Percentiles rank a stretch among this genome's conserved stretches.
Conservation (phyloP, 2,888 invertebrate species). For the Epicampocera succincta region DNA sequence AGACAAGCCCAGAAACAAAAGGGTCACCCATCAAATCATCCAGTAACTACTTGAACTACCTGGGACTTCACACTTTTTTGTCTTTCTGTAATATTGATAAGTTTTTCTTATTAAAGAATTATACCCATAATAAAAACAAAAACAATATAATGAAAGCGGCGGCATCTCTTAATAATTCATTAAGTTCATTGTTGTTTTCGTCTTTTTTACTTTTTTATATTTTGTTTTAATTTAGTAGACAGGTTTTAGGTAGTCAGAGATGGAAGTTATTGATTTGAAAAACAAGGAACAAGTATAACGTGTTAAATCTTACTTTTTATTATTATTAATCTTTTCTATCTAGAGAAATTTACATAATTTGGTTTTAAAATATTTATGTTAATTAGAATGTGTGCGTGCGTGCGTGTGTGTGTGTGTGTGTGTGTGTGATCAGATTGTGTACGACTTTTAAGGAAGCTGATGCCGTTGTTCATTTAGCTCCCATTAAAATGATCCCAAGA, state of each 20-base stretch:
- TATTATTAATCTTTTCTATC: conserved; percentile 38
- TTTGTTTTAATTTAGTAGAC: conserved; percentile 53
- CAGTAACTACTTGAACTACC: conserved; percentile 68
- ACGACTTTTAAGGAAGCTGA: conserved; percentile 46
- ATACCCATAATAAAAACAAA: conserved; percentile 37
- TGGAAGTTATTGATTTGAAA: conserved; percentile 2
- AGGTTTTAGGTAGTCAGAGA: conserved; percentile 45
- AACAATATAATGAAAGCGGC: conserved; percentile 41
- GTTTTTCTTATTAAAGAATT: conserved; percentile 19
- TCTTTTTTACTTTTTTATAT: too few species aligned
- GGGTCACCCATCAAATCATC: conserved; percentile 59
- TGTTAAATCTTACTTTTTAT: conserved; percentile 26
- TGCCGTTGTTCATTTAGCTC: conserved; percentile 71
- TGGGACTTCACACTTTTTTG: conserved; percentile 72
- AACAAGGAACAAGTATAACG: not conserved
- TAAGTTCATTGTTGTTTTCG: conserved; percentile 61
- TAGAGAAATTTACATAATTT: conserved; percentile 78
- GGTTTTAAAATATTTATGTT: conserved; percentile 60
- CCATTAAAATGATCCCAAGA: conserved; percentile 76
- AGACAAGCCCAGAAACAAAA: conserved; percentile 34
- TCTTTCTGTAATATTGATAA: conserved; percentile 34
- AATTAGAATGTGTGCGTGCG: conserved; percentile 30
- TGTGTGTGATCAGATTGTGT: not conserved
- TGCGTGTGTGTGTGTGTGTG: not conserved
- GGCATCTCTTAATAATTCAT: conserved; percentile 69